Base-by-base conservation (phyloP, 1,140 invertebrate species). In the Atta cephalotes region DNA sequence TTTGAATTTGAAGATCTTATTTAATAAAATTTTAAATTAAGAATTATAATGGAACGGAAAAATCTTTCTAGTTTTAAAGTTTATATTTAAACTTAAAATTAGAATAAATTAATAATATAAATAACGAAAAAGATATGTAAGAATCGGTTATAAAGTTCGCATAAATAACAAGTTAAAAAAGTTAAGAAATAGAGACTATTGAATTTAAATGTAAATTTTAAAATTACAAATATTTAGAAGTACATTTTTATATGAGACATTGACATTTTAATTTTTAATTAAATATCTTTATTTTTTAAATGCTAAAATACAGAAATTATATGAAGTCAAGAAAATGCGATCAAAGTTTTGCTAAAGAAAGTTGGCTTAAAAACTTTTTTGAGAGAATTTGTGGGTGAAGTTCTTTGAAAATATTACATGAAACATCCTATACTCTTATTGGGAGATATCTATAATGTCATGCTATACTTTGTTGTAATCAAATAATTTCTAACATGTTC, bases 381-480 rank as follows among this genome's bases (percentile, higher is more conserved):
- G 21, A 3, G 28, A 28, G 21, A 25, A 70, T 70, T 25, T n/a
- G 18, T 9, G 28, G n/a, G 3, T 1, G 45, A 79, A 4, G 10
- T 25, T 65, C 25, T 16, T 70, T 21, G 66, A 45, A 21, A 68
- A 53, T 74, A 18, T 74, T 31, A 31, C 31, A 28, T 2, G 18
- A 4, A 35, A 58, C 18, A 35, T 21, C 25, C 28, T n/a, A n/a
- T 31, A 12, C 12, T 21, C 35, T n/a, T 28, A 25, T 5, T n/a
- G 18, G 5, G 35, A 68, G n/a, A 66, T 66, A 68, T 9, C 16
- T 49, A 56, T 63, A 21, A 49, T 51, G 12, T 70, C 14, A n/a
- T n/a, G 53, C 53, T 68, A 14, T 14, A 58, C 9, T 71, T 28
- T 31, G 14, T 70, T 56, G 51, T 81, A 71, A 58, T 45, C 21